Base-by-base conservation (phyloP, 2,113 vertebrate genomes). In the Leptocoma aspasia region DNA sequence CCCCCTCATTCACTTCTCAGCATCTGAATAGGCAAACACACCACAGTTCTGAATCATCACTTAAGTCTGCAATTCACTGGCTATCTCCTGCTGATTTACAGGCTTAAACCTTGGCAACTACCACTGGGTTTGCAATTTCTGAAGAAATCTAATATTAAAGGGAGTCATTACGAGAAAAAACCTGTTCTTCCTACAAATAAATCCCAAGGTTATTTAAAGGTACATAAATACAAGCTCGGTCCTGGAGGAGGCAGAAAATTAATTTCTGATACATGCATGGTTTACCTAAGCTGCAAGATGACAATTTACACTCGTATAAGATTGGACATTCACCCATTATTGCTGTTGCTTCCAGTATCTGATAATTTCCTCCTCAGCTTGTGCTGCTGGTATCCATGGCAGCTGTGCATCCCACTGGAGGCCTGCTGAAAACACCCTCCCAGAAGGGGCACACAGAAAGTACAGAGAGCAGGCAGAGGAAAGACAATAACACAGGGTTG, bases 341-440 rank as follows among this genome's bases (percentile, higher is more conserved):
- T 94, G 83, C 72, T 92, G 57, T 31, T 85, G 82, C 59, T 89
- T 94, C 70, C 72, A 21, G 72, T n/a, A 26, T 52, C 86, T 86
- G 86, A 89, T 81, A 31, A 47, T 94, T 89, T 81, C 65, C 66
- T 59, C 75, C 10, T 7, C 84, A 91, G 95, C 71, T 95, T 39
- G 73, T 91, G 89, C 47, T 90, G 76, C 72, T 92, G 89, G 96
- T 98, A 97, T 95, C 97, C 96, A 93, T 97, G 95, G 96, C 91
- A 98, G 97, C 97, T 42, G 16, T 24, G 72, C 97, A 88, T 69
- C 94, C 56, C 44, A 12, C 80, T 4, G 2, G 59, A 63, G 79
- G 42, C 50, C 77, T 44, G 86, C 61, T 6, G 33, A 89, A 95
- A 92, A 63, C 79, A 86, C 68, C 68, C 81, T 95, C 70, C 44